A percentile compares a stretch with the other conserved stretches of the same genome.
Evolutionary conservation across 2,113 vertebrate species (phyloP).

Genomic region (Tyrannus savana): DNA sequence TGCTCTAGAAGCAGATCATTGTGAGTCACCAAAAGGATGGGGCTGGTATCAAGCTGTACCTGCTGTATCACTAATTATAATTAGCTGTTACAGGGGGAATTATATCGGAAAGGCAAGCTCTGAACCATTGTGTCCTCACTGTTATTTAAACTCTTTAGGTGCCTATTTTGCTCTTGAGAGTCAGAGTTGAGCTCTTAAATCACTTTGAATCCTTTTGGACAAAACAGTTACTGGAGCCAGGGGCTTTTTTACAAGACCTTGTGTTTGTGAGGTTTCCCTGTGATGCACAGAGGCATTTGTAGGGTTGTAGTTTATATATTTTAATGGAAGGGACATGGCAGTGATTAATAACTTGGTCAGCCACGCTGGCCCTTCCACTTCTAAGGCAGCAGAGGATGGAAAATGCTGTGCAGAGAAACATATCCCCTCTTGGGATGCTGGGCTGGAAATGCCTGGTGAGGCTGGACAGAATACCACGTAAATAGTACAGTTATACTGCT

Average conservation of each 20-base stretch:
- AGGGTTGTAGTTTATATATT: not conserved
- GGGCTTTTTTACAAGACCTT: not conserved
- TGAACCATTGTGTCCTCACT: not conserved
- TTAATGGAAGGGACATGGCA: not conserved
- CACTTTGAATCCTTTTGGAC: slow-evolving; percentile 32
- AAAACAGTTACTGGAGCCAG: slow-evolving; percentile 11
- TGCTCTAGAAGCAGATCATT: not conserved
- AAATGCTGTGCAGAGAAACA: not conserved
- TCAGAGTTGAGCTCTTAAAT: slow-evolving; percentile 42
- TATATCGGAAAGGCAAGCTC: not conserved
- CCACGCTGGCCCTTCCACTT: not conserved
- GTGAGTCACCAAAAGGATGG: not conserved
- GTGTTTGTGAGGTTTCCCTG: not conserved
- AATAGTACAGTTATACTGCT: not conserved
- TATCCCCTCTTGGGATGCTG: not conserved
- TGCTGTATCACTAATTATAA: slow-evolving; percentile 1
- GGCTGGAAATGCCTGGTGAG: not conserved
- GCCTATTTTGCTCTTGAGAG: slow-evolving; percentile 35
- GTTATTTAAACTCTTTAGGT: slow-evolving; percentile 47
- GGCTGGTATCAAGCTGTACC: not conserved
- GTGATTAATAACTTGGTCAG: slow-evolving; percentile 43
- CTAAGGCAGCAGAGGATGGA: not conserved
- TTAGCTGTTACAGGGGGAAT: not conserved
- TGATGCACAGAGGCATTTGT: slow-evolving; percentile 2
- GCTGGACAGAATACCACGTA: fast-evolving